These are phyloP conservation scores for Parnassius mnemosyne DNA, from an alignment of 2,888 invertebrate genomes.

Conservation along the genomic window DNA sequence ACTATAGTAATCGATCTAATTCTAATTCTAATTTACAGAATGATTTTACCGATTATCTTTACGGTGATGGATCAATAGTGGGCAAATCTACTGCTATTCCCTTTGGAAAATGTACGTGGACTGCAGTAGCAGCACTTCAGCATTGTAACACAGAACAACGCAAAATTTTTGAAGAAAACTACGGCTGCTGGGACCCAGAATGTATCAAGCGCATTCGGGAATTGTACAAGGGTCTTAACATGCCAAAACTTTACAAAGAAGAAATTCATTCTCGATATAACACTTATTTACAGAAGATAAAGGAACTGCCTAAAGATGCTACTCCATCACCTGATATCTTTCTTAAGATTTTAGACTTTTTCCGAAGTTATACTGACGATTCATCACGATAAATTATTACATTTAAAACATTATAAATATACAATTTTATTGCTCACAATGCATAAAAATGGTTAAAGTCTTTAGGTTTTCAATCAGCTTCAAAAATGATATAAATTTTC, in stretches of 20 bases:
- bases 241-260: not conserved
- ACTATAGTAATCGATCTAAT: not conserved
- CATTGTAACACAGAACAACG: constrained; percentile 11
- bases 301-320: constrained; percentile 5
- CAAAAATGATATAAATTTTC: too few relatives aligned
- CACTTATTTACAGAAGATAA: constrained; percentile 5
- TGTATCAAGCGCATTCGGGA: constrained; percentile 7
- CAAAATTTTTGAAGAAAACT: constrained; percentile 10
- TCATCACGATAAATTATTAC: too few relatives aligned
- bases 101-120: constrained; percentile 17
- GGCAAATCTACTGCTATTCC: constrained; percentile 16
- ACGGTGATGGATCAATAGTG: constrained; percentile 2
- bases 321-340: constrained; percentile 5
- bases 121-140: constrained; percentile 13
- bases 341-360: constrained; percentile 3
- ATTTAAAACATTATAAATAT: too few relatives aligned
- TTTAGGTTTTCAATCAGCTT: too few relatives aligned
- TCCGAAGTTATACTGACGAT: not conserved
- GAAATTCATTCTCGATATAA: constrained; percentile 7
- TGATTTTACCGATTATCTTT: constrained; percentile 14
- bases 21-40: constrained; percentile 5
- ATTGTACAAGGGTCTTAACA: constrained; percentile 11
- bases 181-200: constrained; percentile 14
- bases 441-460: too few relatives aligned
- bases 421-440: too few relatives aligned